These are phyloP conservation scores for Phalacrocorax pelagicus DNA, from an alignment of 2,113 vertebrate genomes.

Conservation along the genomic window DNA sequence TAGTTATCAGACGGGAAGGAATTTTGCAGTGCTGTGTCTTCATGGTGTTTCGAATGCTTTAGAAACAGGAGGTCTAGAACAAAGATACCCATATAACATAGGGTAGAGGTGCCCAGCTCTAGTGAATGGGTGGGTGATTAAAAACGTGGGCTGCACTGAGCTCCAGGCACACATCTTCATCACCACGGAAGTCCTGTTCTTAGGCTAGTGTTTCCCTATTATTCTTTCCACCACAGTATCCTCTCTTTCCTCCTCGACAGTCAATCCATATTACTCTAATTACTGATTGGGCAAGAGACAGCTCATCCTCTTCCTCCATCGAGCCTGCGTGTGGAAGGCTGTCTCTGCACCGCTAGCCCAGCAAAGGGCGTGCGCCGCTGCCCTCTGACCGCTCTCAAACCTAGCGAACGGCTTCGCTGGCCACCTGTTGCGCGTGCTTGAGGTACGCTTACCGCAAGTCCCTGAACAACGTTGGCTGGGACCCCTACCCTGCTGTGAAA, in stretches of 20 bases:
- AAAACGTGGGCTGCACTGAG: neutral
- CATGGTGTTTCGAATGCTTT: neutral
- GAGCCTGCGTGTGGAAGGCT: neutral
- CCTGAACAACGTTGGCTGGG: neutral
- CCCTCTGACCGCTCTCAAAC: neutral
- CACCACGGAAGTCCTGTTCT: neutral
- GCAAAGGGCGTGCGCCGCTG: fast-evolving
- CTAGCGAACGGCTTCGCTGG: neutral
- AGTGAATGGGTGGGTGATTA: neutral
- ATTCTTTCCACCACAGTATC: neutral
- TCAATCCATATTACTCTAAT: neutral
- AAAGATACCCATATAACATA: neutral
- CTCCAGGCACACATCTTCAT: neutral
- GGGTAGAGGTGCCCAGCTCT: neutral
- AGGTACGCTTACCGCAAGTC: no score
- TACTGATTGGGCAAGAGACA: neutral
- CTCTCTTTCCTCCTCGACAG: neutral
- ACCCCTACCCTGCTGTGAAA: neutral
- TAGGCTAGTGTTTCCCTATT: neutral
- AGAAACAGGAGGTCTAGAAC: neutral
- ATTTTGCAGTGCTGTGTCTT: neutral
- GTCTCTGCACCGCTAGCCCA: neutral
- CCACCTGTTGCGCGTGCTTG: neutral
- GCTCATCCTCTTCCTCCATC: neutral
- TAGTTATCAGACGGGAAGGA: neutral